Evolutionary conservation across 2,113 vertebrate species (phyloP).

Genomic region (Condylura cristata): DNA sequence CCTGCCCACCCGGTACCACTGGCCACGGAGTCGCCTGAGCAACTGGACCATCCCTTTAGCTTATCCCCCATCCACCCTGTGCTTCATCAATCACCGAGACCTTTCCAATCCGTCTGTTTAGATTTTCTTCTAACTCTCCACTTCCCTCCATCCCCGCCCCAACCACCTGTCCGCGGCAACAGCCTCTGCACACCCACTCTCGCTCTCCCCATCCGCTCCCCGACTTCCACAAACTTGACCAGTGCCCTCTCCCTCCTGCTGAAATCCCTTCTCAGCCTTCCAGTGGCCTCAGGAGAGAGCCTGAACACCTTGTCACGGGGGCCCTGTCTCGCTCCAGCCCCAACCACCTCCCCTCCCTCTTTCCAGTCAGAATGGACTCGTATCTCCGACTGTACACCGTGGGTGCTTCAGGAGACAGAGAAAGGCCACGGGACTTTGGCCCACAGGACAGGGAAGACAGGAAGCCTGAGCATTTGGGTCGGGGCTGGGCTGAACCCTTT

Average conservation of each 20-base stretch:
- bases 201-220: too few species aligned
- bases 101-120: background rate
- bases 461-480: background rate
- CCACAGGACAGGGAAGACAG: background rate
- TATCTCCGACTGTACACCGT: background rate
- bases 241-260: background rate
- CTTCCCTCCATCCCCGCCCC: too few species aligned
- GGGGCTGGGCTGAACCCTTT: accelerated
- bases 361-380: background rate
- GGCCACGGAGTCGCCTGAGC: background rate
- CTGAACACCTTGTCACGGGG: background rate
- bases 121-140: background rate
- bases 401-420: background rate
- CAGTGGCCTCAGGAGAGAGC: too few species aligned
- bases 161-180: background rate
- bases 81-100: background rate
- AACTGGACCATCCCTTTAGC: background rate
- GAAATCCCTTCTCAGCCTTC: background rate
- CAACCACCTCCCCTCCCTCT: too few species aligned
- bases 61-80: background rate
- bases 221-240: background rate
- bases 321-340: background rate
- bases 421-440: background rate
- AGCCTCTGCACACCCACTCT: background rate
- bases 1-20: too few species aligned